Percentiles rank a stretch among this genome's conserved stretches.
These are phyloP conservation scores for Yponomeuta plumbellus DNA, from an alignment of 2,888 invertebrate genomes.

Conservation along the genomic window DNA sequence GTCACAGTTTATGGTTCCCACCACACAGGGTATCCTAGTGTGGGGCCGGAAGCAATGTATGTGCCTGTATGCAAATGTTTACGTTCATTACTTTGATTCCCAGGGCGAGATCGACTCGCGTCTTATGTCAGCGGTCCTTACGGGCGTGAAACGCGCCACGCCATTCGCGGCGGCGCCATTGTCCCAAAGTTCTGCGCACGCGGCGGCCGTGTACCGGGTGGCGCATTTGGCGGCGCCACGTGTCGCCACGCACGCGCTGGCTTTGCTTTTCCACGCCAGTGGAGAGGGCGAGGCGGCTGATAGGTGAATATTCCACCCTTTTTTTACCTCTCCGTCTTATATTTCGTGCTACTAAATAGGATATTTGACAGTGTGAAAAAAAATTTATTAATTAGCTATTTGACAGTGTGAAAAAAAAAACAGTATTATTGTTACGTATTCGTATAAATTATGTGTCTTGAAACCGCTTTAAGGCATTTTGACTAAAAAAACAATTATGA, in stretches of 20 bases:
- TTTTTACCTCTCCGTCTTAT: background rate
- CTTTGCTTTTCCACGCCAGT: slow-evolving; percentile 70
- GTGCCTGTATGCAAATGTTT: no score
- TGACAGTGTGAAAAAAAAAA: no score
- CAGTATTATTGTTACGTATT: no score
- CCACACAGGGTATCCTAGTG: no score
- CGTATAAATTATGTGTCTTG: no score
- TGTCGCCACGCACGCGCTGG: slow-evolving; percentile 71
- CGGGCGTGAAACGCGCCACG: slow-evolving; percentile 88
- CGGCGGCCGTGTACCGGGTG: slow-evolving; percentile 84
- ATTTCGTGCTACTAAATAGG: no score
- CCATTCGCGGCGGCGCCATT: slow-evolving; percentile 84
- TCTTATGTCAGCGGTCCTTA: slow-evolving; percentile 85
- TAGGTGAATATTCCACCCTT: background rate
- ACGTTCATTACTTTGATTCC: background rate
- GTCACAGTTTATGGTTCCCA: no score
- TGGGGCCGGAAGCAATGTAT: no score
- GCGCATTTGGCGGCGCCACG: slow-evolving; percentile 84
- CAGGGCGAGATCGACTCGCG: slow-evolving; percentile 85
- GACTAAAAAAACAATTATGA: no score
- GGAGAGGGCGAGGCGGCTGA: slow-evolving; percentile 42
- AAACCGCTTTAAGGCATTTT: no score
- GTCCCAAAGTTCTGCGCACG: slow-evolving; percentile 75
- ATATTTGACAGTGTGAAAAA: no score
- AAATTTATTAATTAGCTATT: no score